Percentiles rank a stretch among this genome's conserved stretches.
These are phyloP conservation scores for Tokudaia tokunoshimensis DNA, from an alignment of 2,797 vertebrate species.

Conservation along the genomic window DNA sequence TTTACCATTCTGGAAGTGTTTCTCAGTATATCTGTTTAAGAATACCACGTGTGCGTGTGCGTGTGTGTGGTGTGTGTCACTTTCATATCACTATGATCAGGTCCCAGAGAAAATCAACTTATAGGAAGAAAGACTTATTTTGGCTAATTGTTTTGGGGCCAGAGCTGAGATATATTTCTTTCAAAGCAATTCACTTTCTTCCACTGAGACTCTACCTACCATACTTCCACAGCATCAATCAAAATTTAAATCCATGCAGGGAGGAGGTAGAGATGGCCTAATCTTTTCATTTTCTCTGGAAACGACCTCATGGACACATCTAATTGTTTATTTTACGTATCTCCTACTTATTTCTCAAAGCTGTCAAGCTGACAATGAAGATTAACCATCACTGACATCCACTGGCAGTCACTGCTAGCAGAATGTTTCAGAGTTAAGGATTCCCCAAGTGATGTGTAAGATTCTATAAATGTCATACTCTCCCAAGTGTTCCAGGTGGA, in stretches of 20 bases:
- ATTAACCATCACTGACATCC: not conserved
- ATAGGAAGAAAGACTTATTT: not conserved
- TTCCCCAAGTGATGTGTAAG: not conserved
- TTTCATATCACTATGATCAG: not conserved
- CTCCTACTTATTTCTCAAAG: not conserved
- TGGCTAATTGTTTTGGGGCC: not conserved
- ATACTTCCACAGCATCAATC: not conserved
- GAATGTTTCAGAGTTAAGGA: conserved; percentile 14
- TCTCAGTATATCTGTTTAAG: not conserved
- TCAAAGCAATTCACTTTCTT: not conserved
- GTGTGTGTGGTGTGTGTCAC: not conserved
- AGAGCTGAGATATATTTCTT: too few species aligned
- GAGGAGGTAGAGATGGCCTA: not conserved
- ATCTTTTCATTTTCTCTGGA: not conserved
- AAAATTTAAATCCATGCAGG: not conserved
- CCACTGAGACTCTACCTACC: not conserved
- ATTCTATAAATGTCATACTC: conserved; percentile 24
- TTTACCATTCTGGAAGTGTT: not conserved
- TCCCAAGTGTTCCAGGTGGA: conserved; percentile 52
- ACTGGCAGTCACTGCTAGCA: not conserved
- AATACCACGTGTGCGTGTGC: not conserved
- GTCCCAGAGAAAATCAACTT: not conserved
- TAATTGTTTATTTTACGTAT: not conserved
- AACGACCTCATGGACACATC: not conserved
- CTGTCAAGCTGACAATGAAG: not conserved